These are phyloP conservation scores for Macaria liturata DNA, from an alignment of 2,888 invertebrate species.

Conservation along the genomic window DNA sequence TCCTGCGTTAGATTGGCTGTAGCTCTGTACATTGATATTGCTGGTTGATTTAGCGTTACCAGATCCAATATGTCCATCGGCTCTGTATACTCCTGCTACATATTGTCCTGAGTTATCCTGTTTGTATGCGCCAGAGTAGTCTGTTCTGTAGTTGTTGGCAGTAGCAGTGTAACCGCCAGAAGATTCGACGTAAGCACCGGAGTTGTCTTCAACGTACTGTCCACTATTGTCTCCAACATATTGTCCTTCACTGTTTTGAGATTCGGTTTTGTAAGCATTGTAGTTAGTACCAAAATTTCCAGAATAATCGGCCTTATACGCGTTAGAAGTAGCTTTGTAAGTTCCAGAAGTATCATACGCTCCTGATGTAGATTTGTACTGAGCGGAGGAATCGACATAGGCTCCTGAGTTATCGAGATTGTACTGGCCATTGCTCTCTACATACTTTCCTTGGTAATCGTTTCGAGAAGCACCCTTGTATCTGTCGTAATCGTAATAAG, in stretches of 20 bases:
- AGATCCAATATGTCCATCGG: constrained; percentile 56
- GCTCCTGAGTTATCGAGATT: constrained; percentile 57
- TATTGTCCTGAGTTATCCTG: constrained; percentile 60
- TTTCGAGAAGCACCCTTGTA: constrained; percentile 48
- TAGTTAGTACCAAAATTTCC: constrained; percentile 14
- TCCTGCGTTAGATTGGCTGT: constrained; percentile 58
- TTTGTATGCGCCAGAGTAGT: constrained; percentile 53
- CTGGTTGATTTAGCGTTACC: constrained; percentile 33
- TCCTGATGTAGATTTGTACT: constrained; percentile 39
- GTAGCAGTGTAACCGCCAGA: constrained; percentile 7
- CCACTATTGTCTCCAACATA: constrained; percentile 14
- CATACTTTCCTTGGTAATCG: constrained; percentile 35
- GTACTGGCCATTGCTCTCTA: constrained; percentile 50
- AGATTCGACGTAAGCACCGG: constrained; percentile 26
- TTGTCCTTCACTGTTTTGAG: constrained; percentile 9
- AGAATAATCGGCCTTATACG: constrained; percentile 13
- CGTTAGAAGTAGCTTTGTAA: constrained; percentile 27
- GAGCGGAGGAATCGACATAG: constrained; percentile 40
- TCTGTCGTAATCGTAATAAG: constrained; percentile 49
- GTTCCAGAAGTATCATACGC: constrained; percentile 31
- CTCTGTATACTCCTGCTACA: constrained; percentile 58
- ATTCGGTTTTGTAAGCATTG: constrained; percentile 4
- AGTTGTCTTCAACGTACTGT: constrained; percentile 17
- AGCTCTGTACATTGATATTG: constrained; percentile 37
- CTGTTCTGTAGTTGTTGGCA: constrained; percentile 32